phyloP scores from a whole-genome alignment of 92 coral and sea anemone genomes.

The Porites rus region DNA sequence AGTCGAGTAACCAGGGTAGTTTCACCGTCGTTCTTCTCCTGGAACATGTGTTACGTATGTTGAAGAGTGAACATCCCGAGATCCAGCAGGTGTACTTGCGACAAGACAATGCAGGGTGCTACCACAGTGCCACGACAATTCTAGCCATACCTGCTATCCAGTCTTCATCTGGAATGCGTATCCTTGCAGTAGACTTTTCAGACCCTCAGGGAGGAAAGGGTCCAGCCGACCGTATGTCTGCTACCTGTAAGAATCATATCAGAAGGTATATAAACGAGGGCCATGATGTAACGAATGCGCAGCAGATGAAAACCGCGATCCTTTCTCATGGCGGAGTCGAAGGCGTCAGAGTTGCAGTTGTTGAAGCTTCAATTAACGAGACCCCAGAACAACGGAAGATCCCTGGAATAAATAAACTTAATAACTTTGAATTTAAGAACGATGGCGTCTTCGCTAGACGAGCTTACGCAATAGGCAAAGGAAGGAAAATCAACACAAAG shows the following conservation, averaged over 20 bases:
- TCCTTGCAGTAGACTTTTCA: conserved; percentile 26
- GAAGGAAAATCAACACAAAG: conserved; percentile 10
- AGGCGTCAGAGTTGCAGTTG: conserved; percentile 26
- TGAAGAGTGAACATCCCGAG: conserved; percentile 32
- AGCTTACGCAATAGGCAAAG: conserved; percentile 44
- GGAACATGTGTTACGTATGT: conserved; percentile 36
- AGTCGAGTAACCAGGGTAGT: conserved; percentile 43
- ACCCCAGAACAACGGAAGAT: conserved; percentile 36
- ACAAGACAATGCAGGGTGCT: conserved; percentile 57
- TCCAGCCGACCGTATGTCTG: conserved; percentile 26
- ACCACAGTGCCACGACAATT: too few relatives aligned
- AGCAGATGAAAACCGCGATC: conserved; percentile 21
- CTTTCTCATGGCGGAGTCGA: conserved; percentile 32
- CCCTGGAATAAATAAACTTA: conserved; percentile 43
- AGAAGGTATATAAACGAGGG: conserved; percentile 30
- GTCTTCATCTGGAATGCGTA: neutral
- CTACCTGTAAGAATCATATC: conserved; percentile 29
- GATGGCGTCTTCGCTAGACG: conserved; percentile 47
- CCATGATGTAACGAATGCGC: conserved; percentile 32
- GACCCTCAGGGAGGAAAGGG: conserved; percentile 30
- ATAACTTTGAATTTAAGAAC: conserved; percentile 42
- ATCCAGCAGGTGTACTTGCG: conserved; percentile 12
- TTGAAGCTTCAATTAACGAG: conserved; percentile 14
- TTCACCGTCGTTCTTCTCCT: conserved; percentile 22
- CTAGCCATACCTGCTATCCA: conserved; percentile 18